These are phyloP conservation scores for Lophura nycthemera DNA, from an alignment of 2,113 vertebrate genomes.

Conservation along the genomic window DNA sequence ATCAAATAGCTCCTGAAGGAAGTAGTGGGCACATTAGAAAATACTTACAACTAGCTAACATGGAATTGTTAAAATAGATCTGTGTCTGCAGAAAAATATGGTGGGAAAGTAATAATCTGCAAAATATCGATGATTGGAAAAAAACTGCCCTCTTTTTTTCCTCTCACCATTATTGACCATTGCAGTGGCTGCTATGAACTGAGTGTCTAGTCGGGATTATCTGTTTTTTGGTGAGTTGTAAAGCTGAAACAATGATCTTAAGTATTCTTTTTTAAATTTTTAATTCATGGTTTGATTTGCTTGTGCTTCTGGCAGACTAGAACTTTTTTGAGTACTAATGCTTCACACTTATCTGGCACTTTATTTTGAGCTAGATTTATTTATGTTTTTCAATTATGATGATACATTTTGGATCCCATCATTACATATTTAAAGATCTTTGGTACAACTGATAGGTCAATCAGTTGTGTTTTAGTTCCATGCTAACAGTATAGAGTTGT, in stretches of 20 bases:
- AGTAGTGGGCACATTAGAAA: background rate
- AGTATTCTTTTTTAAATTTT: background rate
- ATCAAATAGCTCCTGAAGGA: no score
- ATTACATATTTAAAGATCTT: background rate
- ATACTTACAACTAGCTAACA: no score
- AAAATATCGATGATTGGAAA: background rate
- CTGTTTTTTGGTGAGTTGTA: background rate
- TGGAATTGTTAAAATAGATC: background rate
- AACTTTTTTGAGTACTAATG: background rate
- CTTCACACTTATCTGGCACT: background rate
- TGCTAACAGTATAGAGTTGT: background rate
- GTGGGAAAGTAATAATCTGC: background rate
- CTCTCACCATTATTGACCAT: background rate
- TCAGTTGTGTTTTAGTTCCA: background rate
- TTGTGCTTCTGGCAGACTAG: background rate
- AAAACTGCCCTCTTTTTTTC: background rate
- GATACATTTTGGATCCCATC: background rate
- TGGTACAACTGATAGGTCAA: background rate
- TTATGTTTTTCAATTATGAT: background rate
- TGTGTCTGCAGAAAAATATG: background rate
- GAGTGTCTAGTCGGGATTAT: background rate
- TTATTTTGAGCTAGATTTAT: background rate
- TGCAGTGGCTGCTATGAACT: background rate
- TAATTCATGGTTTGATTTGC: background rate
- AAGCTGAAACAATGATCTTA: background rate